Evolutionary conservation across 2,888 invertebrate genomes (phyloP), one percentile per base, ranked within the genome.

Genomic region (Automeris io): DNA sequence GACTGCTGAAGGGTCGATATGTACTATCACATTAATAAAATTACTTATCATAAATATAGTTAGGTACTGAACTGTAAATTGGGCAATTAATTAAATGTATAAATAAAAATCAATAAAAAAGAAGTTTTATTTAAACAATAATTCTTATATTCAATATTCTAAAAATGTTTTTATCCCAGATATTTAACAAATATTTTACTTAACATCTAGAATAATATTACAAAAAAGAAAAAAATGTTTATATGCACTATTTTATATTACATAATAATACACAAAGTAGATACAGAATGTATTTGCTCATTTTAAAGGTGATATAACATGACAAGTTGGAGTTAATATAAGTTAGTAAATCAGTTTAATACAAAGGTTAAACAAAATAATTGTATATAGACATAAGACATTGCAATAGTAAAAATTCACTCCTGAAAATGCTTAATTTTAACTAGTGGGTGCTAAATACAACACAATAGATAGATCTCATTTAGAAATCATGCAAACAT

Each of bases 1-100:
- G 93, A 50, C 88, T 95, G 47, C 78, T 95, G 2, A 94, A 93
- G 78, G 94, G 94, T 42, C 86, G 89, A 76, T 88, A 88, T 72
- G 90, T 91, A 7, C 70, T 93, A 19, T 82, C 90, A 8, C 95
- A 95, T 77, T 95, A 81, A 77, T 35, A 24, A 37, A 16, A 7
- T 33, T 21, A 31, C 2, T 18, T 6, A 18, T 5, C 1, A 18
- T 2, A 2, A 7, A 18, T 33, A 34, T 1, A 13, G 13, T n/a
- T 21, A 34, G 9, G 8, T 12, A 18, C 9, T 2, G 11, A n/a
- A 11, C 5, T 11, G n/a, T 11, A 11, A n/a, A 18, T n/a, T 4
- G 16, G n/a, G 1, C 2, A 24, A 11, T 25, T 18, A 4, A 18
- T 25, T 2, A 11, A 23, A 23, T 19, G 16, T 25, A 5, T 19